A percentile compares a stretch with the other conserved stretches of the same genome.
These are phyloP conservation scores for Diadromus collaris DNA, from an alignment of 2,888 invertebrate species.

Conservation along the genomic window DNA sequence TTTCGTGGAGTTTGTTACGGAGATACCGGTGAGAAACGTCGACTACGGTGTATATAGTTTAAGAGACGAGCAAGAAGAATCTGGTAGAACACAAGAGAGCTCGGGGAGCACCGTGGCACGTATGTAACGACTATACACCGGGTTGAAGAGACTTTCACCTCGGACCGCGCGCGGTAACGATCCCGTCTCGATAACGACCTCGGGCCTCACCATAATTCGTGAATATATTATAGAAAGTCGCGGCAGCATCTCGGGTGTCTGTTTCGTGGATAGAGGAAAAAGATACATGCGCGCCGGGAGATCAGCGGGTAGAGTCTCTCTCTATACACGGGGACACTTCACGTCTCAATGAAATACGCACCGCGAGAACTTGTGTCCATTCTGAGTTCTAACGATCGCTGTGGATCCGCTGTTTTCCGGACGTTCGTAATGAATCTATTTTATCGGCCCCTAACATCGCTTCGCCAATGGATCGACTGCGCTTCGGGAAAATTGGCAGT, in stretches of 20 bases:
- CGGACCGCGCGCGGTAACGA: slow-evolving; percentile 58
- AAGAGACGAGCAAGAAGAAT: slow-evolving; percentile 23
- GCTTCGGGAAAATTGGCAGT: background rate
- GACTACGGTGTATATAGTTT: slow-evolving; percentile 20
- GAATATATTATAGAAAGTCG: slow-evolving; percentile 67
- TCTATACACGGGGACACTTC: slow-evolving; percentile 40
- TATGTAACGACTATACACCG: slow-evolving; percentile 40
- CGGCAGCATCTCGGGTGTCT: slow-evolving; percentile 54
- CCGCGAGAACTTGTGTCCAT: slow-evolving; percentile 25
- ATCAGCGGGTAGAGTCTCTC: background rate
- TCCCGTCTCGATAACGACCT: slow-evolving; percentile 63
- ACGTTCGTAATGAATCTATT: background rate
- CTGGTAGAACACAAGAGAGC: slow-evolving; percentile 21
- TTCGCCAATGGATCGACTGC: background rate
- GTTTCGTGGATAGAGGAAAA: slow-evolving; percentile 49
- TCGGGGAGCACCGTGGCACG: slow-evolving; percentile 25
- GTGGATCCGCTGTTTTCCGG: slow-evolving; percentile 2
- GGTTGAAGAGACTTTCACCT: slow-evolving; percentile 63
- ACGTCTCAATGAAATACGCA: slow-evolving; percentile 50
- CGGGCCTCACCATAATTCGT: slow-evolving; percentile 60
- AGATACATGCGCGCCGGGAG: slow-evolving; percentile 20
- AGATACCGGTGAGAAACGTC: slow-evolving; percentile 10
- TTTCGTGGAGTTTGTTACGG: slow-evolving; percentile 9
- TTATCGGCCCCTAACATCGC: background rate
- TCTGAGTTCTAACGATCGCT: slow-evolving; percentile 25